Base-by-base conservation (phyloP, 2,888 invertebrate species). In the Euspilapteryx auroguttella region DNA sequence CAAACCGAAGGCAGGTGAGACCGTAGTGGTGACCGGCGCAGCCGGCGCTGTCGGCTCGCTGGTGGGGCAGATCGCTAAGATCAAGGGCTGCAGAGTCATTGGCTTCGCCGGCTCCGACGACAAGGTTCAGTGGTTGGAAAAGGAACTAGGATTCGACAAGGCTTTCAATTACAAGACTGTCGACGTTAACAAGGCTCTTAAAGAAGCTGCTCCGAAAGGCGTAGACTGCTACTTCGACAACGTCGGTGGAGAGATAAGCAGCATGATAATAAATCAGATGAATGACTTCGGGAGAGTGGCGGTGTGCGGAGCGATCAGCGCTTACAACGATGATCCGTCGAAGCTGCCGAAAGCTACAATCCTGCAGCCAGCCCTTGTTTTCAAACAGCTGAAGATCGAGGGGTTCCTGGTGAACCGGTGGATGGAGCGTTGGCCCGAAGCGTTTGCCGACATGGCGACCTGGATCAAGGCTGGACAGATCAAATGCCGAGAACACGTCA, bases 141-240 rank as follows among this genome's bases (percentile, higher is more conserved):
- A 81, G 5, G 80, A 83, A 14, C 51, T 87, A 1, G 82, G 82
- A 5, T 87, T 87, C 43, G 84, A 89, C 47, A 62, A 78, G 37
- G 86, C 80, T 2, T 80, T 84, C 37, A 89, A 89, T 61, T 89
- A 89, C 53, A 89, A 87, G 51, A 82, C 76, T 2, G 75, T 55
- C 3, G 54, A 83, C 40, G 39, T 82, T 10, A 44, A 49, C 1
- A 45, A 64, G 24, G 79, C 76, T n/a, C 54, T 89, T 9, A 77
- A 78, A 32, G 65, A 81, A 51, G 76, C 73, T 23, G 85, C 85
- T 2, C 86, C 87, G 0, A 58, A 85, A 12, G 87, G 86, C 6
- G 63, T 88, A 0, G 86, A 89, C 44, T 84, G 85, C 44, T 88
- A 83, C 46, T 88, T 87, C 47, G 89, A 89, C 47, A 88, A 87